phyloP scores from a whole-genome alignment of 2,888 invertebrate genomes.

The Chouioia cunea region DNA sequence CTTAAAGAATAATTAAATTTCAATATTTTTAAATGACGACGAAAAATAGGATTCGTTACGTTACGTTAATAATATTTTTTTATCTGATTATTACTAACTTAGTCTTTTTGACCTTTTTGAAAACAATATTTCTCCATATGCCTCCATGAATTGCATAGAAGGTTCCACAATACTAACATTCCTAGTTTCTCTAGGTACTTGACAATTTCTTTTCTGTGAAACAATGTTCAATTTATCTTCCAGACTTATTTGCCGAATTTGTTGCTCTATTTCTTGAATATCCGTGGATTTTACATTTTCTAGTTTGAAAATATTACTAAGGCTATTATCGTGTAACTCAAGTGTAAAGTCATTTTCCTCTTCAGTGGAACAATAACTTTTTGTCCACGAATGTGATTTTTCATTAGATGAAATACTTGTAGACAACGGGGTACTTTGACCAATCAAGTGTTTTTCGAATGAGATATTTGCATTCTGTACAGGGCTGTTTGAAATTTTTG shows the following conservation, averaged over 20 bases:
- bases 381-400: constrained; percentile 22
- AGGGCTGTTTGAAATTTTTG: constrained; percentile 1
- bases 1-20: constrained; percentile 30
- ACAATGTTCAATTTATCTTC: constrained; percentile 50
- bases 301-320: constrained; percentile 52
- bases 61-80: not conserved
- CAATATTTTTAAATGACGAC: constrained; percentile 15
- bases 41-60: constrained; percentile 2
- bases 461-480: constrained; percentile 21
- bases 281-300: constrained; percentile 51
- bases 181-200: constrained; percentile 47
- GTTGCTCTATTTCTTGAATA: constrained; percentile 52
- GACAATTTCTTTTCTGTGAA: constrained; percentile 45
- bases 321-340: constrained; percentile 50
- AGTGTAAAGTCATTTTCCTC: constrained; percentile 45
- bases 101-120: constrained; percentile 52
- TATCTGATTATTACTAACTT: constrained; percentile 27
- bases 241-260: constrained; percentile 54
- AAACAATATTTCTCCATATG: constrained; percentile 56
- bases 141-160: constrained; percentile 43
- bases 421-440: constrained; percentile 9
- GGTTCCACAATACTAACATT: constrained; percentile 19
- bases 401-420: constrained; percentile 23
- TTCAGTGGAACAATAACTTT: constrained; percentile 26
- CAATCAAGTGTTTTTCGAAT: constrained; percentile 12